Evolutionary conservation across 2,797 vertebrate species (phyloP).

Genomic region (Typhlichthys eigenmanni): DNA sequence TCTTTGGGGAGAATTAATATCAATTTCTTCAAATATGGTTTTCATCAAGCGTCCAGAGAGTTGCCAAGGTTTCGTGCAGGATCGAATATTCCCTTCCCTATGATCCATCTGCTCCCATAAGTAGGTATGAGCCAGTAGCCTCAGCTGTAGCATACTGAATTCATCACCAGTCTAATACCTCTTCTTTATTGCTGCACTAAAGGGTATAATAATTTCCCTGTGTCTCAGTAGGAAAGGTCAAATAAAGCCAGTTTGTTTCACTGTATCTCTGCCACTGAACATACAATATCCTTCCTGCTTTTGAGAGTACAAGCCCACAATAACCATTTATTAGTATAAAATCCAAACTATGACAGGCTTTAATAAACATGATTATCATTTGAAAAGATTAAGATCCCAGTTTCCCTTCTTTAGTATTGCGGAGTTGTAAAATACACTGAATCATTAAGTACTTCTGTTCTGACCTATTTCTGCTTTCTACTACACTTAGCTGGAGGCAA

Average conservation of each 20-base stretch:
- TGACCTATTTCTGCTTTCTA: conserved; percentile 51
- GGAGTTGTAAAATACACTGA: conserved; percentile 32
- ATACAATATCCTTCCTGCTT: conserved; percentile 30
- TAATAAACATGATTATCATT: conserved; percentile 29
- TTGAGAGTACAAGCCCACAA: conserved; percentile 26
- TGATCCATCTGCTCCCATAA: conserved; percentile 44
- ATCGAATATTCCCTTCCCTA: conserved; percentile 62
- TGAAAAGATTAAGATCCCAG: conserved; percentile 28
- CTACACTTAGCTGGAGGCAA: conserved; percentile 51
- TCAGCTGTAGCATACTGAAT: conserved; percentile 72
- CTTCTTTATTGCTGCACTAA: conserved; percentile 68
- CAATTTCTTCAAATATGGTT: conserved; percentile 61
- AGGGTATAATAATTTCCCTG: conserved; percentile 70
- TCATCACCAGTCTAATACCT: conserved; percentile 73
- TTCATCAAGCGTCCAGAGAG: conserved; percentile 61
- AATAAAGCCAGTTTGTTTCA: conserved; percentile 72
- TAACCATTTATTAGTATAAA: conserved; percentile 38
- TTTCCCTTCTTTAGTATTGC: conserved; percentile 19
- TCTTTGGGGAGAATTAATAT: conserved; percentile 55
- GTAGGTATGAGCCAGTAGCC: conserved; percentile 55
- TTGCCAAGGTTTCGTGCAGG: conserved; percentile 51
- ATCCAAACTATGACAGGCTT: conserved; percentile 31
- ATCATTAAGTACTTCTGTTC: conserved; percentile 44
- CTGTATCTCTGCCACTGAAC: conserved; percentile 40
- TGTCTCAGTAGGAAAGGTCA: conserved; percentile 66